These are phyloP conservation scores for Piprites chloris DNA, from an alignment of 2,113 vertebrate genomes.

Conservation along the genomic window DNA sequence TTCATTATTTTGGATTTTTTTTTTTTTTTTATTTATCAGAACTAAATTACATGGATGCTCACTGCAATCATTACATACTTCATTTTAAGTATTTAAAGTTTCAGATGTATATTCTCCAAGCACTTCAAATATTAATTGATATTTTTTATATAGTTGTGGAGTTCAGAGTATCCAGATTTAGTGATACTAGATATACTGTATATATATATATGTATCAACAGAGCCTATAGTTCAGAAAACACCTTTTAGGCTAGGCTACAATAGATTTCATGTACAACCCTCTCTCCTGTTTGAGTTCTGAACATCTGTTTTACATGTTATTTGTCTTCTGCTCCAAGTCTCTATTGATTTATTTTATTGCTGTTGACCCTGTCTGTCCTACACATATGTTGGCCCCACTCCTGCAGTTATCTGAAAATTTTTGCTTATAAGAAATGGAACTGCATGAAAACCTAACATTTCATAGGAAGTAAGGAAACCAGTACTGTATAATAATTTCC, in stretches of 20 bases:
- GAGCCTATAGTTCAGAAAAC: neutral
- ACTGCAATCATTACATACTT: neutral
- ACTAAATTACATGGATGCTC: neutral
- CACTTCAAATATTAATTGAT: neutral
- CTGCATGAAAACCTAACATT: neutral
- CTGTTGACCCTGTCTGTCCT: neutral
- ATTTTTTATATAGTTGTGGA: neutral
- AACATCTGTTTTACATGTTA: constrained; percentile 21
- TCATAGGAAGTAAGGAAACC: neutral
- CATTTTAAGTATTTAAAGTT: neutral
- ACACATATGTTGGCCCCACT: neutral
- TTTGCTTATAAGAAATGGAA: neutral
- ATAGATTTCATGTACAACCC: neutral
- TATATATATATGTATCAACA: neutral
- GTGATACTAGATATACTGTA: neutral
- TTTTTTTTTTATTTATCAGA: neutral
- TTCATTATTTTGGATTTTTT: neutral
- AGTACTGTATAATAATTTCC: neutral
- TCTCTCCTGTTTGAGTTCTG: neutral
- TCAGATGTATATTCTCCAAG: neutral
- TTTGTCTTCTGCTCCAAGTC: neutral
- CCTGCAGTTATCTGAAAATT: neutral
- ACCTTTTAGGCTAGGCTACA: neutral
- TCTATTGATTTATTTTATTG: neutral
- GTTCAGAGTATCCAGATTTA: neutral